phyloP scores from a whole-genome alignment of 2,797 vertebrate genomes.

The Gymnopithys bicolor region DNA sequence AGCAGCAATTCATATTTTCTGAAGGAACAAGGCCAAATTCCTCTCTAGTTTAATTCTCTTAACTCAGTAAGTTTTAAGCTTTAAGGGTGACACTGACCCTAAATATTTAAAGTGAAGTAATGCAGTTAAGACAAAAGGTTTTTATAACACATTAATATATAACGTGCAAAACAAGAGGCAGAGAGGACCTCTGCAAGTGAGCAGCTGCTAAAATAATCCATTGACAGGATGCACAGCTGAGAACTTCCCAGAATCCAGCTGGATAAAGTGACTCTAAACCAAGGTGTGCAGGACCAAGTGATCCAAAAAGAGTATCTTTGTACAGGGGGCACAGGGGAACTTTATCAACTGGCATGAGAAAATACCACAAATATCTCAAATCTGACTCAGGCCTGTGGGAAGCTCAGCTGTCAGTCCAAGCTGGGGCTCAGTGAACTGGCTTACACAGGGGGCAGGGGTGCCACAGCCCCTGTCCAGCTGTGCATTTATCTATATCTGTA shows the following conservation, averaged over 20 bases:
- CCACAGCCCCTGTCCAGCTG: neutral
- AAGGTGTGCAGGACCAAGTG: neutral
- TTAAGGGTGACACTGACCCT: neutral
- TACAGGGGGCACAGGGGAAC: neutral
- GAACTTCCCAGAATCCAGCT: neutral
- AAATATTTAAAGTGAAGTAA: slow-evolving; percentile 39
- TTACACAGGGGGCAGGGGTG: neutral
- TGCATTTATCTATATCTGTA: neutral
- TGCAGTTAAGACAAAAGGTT: slow-evolving; percentile 27
- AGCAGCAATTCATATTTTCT: slow-evolving; percentile 16
- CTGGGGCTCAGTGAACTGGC: neutral
- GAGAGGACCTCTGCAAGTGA: neutral
- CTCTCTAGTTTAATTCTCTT: neutral
- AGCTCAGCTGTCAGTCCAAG: neutral
- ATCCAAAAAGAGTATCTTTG: neutral
- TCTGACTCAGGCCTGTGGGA: neutral
- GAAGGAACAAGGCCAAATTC: neutral
- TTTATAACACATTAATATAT: neutral
- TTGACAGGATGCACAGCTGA: neutral
- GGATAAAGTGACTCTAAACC: neutral
- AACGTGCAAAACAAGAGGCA: neutral
- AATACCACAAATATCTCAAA: neutral
- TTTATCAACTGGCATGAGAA: neutral
- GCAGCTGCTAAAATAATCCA: neutral
- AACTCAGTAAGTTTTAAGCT: neutral